Evolutionary conservation across 2,888 invertebrate species (phyloP), one percentile per base, ranked within the genome.

Genomic region (Synergus japonicus): DNA sequence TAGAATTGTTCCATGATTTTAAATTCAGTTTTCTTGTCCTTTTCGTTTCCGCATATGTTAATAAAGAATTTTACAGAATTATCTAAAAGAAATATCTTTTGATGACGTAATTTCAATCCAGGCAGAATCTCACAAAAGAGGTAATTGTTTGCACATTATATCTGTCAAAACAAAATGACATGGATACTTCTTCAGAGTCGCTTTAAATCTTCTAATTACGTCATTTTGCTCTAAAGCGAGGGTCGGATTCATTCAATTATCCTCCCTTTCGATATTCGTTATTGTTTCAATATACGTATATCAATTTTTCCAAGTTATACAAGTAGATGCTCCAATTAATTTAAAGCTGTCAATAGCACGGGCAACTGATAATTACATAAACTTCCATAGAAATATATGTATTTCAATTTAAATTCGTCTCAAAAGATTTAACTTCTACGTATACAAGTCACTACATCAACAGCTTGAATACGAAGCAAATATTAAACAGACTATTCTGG

Each of bases 211-310:
- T 66, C 4, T 41, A 41, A 66, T 66, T 66, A 41, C 37, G 15
- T 66, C 3, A n/a, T 18, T n/a, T 13, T 29, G 18, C 63, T 63
- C 7, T 18, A 37, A 37, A 65, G 41, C 15, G 15, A 13, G 65
- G 41, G n/a, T 41, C 65, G 9, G n/a, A 65, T 65, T 65, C 65
- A 65, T 37, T 41, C 9, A 65, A n/a, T 41, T 41, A 65, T 65
- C 15, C 29, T 15, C 65, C 41, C 15, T 15, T 15, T 65, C 3
- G 8, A 41, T 37, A 41, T 41, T 41, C 41, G 2, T 37, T 7
- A 58, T 58, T 37, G 41, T 65, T 65, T 65, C 15, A 41, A 37
- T 41, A 65, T 41, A 29, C 22, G 22, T 29, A 65, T n/a, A 29
- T 15, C 15, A 37, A 2, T 65, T 65, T 65, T 65, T 41, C 65